phyloP scores from a whole-genome alignment of 1,140 invertebrate species.

The Chironomus striatipennis region DNA sequence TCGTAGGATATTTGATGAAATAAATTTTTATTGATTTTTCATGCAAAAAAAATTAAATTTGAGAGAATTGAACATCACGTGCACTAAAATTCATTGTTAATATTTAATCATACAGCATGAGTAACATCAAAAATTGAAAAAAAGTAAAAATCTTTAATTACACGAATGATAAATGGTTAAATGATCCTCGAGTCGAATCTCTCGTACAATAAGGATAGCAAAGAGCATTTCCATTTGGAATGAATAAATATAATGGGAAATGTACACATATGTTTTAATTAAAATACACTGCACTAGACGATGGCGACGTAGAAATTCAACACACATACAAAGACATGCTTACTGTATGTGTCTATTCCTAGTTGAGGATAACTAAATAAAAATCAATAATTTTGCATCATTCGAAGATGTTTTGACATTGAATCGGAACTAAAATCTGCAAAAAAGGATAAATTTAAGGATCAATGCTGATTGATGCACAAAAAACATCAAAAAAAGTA shows the following conservation, averaged over 20 bases:
- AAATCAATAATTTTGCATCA: too few species aligned
- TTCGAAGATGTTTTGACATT: too few species aligned
- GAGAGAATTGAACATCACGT: not conserved
- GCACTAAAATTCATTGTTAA: not conserved
- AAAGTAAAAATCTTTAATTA: not conserved
- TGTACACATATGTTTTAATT: conserved; percentile 14
- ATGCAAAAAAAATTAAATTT: not conserved
- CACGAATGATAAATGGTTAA: not conserved
- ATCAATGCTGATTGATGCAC: too few species aligned
- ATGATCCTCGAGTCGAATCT: not conserved
- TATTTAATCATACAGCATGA: not conserved
- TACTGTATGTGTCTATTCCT: too few species aligned
- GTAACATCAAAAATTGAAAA: not conserved
- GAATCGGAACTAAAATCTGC: too few species aligned
- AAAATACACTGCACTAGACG: conserved; percentile 1
- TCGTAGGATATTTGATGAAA: too few species aligned
- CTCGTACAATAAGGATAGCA: not conserved
- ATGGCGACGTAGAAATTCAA: conserved; percentile 23
- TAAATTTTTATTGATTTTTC: too few species aligned
- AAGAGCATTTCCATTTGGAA: not conserved
- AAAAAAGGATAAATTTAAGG: too few species aligned
- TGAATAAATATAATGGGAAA: not conserved
- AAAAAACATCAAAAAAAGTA: too few species aligned
- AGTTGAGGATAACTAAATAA: too few species aligned
- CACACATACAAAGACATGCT: not conserved